Base-by-base conservation (phyloP, 2,888 invertebrate species). In the Monopis laevigella region DNA sequence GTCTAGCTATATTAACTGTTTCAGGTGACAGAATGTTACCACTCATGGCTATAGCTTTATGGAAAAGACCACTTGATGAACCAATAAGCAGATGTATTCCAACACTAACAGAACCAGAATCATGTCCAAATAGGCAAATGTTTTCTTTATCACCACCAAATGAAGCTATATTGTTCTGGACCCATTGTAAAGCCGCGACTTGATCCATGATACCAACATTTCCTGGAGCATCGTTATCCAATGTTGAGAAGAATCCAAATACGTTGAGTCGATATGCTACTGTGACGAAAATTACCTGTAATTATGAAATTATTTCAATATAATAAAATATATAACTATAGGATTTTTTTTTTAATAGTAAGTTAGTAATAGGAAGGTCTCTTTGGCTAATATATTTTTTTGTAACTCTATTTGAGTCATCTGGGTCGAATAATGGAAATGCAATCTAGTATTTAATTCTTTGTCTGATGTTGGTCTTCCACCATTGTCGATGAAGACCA, bases 151-250 rank as follows among this genome's bases (percentile, higher is more conserved):
- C 86, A 0, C 93, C 93, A 2, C 88, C 89, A 54, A 93, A 93
- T 28, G 75, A 66, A 43, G 84, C 84, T 10, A 92, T 91, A 55
- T 90, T 90, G 47, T 83, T 85, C 52, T 88, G 88, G 0, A 93
- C 84, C 92, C 93, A 93, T 51, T 83, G 82, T 42, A 93, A 67
- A 0, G 91, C 88, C 0, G 92, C 92, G 17, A 90, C 86, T 70
- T 93, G 93, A 56, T 93, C 93, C 72, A 90, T 81, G 47, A 93
- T 71, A 0, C 92, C 93, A 50, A 84, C 91, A 62, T 93, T 93
- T 1, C 93, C 93, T 0, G 89, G 82, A 3, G 90, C 87, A 62
- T 89, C 89, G 4, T 86, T 86, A 56, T 92, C 92, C 52, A 87
- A 82, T 4, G 90, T 88, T 11, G 90, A 88, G 56, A 92, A 87